Evolutionary conservation across 2,888 invertebrate genomes (phyloP), one percentile per base, ranked within the genome.

Genomic region (Dysmachus trigonus): DNA sequence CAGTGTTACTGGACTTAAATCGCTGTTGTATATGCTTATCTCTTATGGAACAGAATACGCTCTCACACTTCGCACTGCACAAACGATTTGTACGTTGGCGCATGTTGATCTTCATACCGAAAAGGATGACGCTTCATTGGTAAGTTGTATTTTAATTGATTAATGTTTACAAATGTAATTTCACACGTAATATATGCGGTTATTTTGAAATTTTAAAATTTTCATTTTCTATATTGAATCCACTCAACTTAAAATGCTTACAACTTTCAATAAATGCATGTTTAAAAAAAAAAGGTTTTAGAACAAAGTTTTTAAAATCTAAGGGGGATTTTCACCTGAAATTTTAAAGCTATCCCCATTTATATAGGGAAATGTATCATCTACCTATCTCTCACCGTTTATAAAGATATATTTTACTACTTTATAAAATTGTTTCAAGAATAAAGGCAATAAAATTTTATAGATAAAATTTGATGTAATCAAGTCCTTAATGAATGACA

Each of bases 51-150:
- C 90, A 1, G 89, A 90, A 41, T 83, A 88, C 5, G 91, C 91
- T 0, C 85, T 90, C 7, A 90, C 90, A 0, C 87, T 91, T 53
- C 90, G 91, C 8, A 47, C 89, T 47, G 89, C 90, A 1, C 90
- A 92, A 88, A 88, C 91, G 18, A 86, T 91, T 13, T 88, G 89
- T 8, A 88, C 89, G 30, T 90, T 91, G 90, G 88, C 91, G 74
- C 90, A 90, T 89, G 89, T 90, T 0, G 91, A 92, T 88, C 87
- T 92, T 62, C 91, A 91, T 84, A 89, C 90, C 89, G 92, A 92
- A 87, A 89, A 88, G 87, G 86, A 90, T 41, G 89, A 89, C 30
- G 90, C 89, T 72, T 91, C 91, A 0, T 89, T 90, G 86, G 89
- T 90, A 87, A 86, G 85, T 71, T 27, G 7, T 82, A 18, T 3